Conservation (phyloP, 2,888 invertebrate genomes). For the Cheilosia impressa region DNA sequence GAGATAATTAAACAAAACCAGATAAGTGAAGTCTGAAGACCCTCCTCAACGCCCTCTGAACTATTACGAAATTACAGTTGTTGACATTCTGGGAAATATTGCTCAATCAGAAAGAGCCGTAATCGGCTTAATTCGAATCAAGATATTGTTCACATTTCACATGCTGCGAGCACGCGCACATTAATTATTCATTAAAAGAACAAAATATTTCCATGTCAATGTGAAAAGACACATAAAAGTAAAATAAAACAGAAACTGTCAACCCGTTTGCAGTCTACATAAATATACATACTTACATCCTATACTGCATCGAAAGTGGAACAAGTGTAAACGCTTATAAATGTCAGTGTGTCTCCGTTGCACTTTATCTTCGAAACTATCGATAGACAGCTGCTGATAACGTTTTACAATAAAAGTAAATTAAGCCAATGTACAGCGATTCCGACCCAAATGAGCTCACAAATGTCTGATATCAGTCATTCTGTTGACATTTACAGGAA, state of each 20-base stretch:
- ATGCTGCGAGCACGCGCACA: constrained; percentile 17
- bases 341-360: constrained; percentile 27
- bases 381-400: constrained; percentile 60
- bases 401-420: constrained; percentile 41
- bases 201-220: constrained; percentile 22
- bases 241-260: constrained; percentile 15
- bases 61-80: constrained; percentile 3
- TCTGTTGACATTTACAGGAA: constrained; percentile 45
- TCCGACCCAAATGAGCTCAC: constrained; percentile 36
- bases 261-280: constrained; percentile 39
- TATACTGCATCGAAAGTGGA: constrained; percentile 25
- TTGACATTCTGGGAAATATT: constrained; percentile 33
- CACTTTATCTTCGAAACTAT: constrained; percentile 38
- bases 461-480: constrained; percentile 38
- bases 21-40: constrained; percentile 14
- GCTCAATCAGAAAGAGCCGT: constrained; percentile 24
- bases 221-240: neutral
- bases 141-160: constrained; percentile 35
- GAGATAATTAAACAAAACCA: constrained; percentile 26
- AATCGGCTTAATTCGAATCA: constrained; percentile 24
- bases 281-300: no score
- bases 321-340: constrained; percentile 40
- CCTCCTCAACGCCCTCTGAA: neutral
- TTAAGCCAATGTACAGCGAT: constrained; percentile 13
- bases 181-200: constrained; percentile 52